phyloP scores from a whole-genome alignment of 2,888 invertebrate species.

The Macrosoma leucophasiata region DNA sequence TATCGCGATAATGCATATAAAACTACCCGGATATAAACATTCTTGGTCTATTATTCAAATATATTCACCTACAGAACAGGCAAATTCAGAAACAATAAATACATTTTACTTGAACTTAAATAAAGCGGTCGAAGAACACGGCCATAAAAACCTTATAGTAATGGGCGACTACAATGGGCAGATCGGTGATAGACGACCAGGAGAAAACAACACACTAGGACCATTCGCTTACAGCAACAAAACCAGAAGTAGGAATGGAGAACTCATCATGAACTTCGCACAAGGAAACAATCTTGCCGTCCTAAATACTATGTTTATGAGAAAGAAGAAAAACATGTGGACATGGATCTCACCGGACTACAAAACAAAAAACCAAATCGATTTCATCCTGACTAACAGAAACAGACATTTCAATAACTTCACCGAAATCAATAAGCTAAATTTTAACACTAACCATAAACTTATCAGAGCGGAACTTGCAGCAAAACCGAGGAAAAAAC shows the following conservation, averaged over 20 bases:
- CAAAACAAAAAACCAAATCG: constrained; percentile 19
- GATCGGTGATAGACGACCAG: constrained; percentile 12
- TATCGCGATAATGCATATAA: constrained; percentile 17
- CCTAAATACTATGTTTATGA: constrained; percentile 11
- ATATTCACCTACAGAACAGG: no score
- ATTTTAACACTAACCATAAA: not conserved
- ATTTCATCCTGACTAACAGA: constrained; percentile 17
- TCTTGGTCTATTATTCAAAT: constrained; percentile 1
- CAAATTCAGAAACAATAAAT: not conserved
- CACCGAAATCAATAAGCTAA: no score
- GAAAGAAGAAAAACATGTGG: constrained; percentile 13
- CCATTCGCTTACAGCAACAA: constrained; percentile 14
- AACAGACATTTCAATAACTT: not conserved
- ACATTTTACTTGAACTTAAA: not conserved
- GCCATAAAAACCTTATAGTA: constrained; percentile 4
- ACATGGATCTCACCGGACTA: constrained; percentile 19
- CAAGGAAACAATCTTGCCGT: constrained; percentile 11
- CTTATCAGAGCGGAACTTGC: constrained; percentile 16
- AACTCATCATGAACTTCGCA: constrained; percentile 23
- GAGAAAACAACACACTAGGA: constrained; percentile 18
- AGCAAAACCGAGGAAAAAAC: constrained; percentile 18
- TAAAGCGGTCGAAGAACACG: constrained; percentile 1
- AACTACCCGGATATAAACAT: constrained; percentile 1
- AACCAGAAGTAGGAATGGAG: constrained; percentile 17
- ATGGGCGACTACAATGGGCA: no score